Percentiles rank a stretch among this genome's conserved stretches.
Conservation (phyloP, 1,140 invertebrate species). For the Trichonephila clavipes region DNA sequence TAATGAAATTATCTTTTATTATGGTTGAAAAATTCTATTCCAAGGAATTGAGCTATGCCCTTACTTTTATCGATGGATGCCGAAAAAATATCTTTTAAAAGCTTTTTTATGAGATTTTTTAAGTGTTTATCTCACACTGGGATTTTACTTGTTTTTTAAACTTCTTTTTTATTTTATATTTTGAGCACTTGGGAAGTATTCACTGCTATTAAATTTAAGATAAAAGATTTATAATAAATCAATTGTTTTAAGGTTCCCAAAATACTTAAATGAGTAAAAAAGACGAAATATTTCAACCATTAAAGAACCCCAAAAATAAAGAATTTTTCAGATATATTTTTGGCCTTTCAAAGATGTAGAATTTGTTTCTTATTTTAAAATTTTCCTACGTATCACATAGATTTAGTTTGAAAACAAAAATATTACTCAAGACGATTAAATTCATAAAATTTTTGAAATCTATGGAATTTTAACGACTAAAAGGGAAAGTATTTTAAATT, state of each 20-base stretch:
- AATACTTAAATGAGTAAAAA: neutral
- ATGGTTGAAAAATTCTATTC: conserved; percentile 19
- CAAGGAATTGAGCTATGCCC: conserved; percentile 20
- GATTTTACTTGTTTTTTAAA: neutral
- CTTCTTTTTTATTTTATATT: neutral
- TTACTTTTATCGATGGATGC: neutral
- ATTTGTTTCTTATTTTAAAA: too few species aligned
- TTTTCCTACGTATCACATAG: too few species aligned
- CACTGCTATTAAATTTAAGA: conserved; percentile 27
- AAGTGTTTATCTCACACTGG: conserved; percentile 13
- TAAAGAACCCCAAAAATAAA: too few species aligned
- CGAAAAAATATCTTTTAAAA: neutral
- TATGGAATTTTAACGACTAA: too few species aligned
- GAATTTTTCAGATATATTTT: too few species aligned
- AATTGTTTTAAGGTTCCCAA: conserved; percentile 3
- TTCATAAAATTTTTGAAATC: too few species aligned
- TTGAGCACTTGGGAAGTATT: neutral
- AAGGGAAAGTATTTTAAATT: too few species aligned
- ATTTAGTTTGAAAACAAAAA: too few species aligned
- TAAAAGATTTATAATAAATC: conserved; percentile 32
- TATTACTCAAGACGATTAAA: too few species aligned
- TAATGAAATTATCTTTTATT: conserved; percentile 39
- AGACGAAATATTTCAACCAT: neutral
- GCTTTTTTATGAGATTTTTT: conserved; percentile 19
- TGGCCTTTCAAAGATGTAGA: too few species aligned